Percentiles rank a stretch among this genome's conserved stretches.
Conservation (phyloP, 30 jellyfish, hydroid and myxozoan species). For the Chrysaora quinquecirrha region DNA sequence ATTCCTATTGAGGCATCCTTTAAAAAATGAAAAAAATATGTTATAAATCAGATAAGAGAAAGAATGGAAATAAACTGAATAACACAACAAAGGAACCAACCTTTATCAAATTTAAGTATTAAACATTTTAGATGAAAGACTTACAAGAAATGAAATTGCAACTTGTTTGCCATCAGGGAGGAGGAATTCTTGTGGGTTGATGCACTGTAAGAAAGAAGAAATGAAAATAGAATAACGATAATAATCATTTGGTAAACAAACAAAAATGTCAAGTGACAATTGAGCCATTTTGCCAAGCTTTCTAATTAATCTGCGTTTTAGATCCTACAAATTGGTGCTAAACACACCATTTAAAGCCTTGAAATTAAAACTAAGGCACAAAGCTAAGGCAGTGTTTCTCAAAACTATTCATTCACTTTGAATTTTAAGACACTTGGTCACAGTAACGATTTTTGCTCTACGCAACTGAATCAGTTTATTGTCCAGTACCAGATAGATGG, state of each 20-base stretch:
- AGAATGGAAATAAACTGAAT: neutral
- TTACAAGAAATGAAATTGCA: slow-evolving; percentile 63
- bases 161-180: slow-evolving; percentile 87
- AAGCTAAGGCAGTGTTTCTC: too few relatives aligned
- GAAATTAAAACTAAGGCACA: too few relatives aligned
- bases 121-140: neutral
- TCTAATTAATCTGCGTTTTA: neutral
- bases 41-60: neutral
- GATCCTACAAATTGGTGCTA: neutral
- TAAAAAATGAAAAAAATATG: neutral
- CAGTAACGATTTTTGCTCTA: too few relatives aligned
- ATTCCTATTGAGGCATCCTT: slow-evolving; percentile 84
- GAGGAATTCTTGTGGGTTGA: slow-evolving; percentile 81
- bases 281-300: neutral
- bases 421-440: too few relatives aligned
- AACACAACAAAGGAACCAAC: neutral
- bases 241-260: neutral
- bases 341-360: too few relatives aligned
- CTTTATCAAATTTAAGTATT: neutral
- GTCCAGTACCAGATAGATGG: too few relatives aligned
- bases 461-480: too few relatives aligned
- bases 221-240: neutral
- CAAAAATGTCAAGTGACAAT: neutral
- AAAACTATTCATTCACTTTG: too few relatives aligned
- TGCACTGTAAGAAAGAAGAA: slow-evolving; percentile 45